Base-by-base conservation (phyloP, 2,888 invertebrate genomes). In the Yponomeuta evonymella region DNA sequence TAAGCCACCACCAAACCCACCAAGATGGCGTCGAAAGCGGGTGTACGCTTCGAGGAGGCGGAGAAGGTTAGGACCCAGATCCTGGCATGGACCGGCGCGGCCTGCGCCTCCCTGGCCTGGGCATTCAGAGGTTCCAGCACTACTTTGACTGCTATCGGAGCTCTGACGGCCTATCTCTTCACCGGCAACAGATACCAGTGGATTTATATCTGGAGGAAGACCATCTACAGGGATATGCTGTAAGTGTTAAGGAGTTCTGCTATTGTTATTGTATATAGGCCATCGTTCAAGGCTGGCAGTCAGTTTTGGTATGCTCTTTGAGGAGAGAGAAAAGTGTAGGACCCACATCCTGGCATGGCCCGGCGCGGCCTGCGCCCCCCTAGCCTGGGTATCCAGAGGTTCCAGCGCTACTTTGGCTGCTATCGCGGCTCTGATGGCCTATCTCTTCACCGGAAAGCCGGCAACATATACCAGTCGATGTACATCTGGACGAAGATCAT, bases 141-240 rank as follows among this genome's bases (percentile, higher is more conserved):
- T 0, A 70, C 83, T 2, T 36, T 86, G 73, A 81, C 84, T 0
- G 71, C 80, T 3, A 74, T 90, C 8, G 84, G 81, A 0, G 73
- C 85, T 3, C n/a, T 84, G 0, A 79, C 85, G 0, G 77, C 81
- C 0, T 91, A 87, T 72, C 81, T 92, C 69, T 78, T 91, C 81
- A 90, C 90, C 0, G 91, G 92, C 0, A 83, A 90, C 72, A 79
- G 92, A 74, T 91, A 92, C 73, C 91, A 93, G 74, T 93, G 92
- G 92, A 75, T 92, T 51, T 91, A 90, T 75, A 90, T 92, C 12
- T 88, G 87, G 84, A 84, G 82, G 76, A 90, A 89, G 78, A 92
- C 92, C 0, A 80, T 83, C 70, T 80, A 81, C 33, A 82, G 92
- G 67, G 92, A 93, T 76, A 77, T 84, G 74, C 77, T 83, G 92